Conservation (phyloP, 2,888 invertebrate genomes). For the Altica lythri region DNA sequence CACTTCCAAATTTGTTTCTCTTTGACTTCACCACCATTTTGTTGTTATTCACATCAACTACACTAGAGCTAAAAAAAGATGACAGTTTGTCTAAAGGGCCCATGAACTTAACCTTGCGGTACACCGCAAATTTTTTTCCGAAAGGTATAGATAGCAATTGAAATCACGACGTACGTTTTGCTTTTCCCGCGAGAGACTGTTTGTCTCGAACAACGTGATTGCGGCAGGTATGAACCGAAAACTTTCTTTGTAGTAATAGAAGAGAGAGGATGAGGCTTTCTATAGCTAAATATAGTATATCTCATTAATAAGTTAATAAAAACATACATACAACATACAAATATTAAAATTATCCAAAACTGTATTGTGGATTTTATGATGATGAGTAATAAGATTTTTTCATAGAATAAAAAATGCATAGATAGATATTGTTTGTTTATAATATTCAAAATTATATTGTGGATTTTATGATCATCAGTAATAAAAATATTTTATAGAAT, state of each 20-base stretch:
- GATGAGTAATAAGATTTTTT: too few species aligned
- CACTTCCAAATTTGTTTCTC: conserved; percentile 61
- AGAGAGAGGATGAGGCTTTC: conserved; percentile 7
- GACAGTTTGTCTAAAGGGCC: conserved; percentile 67
- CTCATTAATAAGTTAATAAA: too few species aligned
- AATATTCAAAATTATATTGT: too few species aligned
- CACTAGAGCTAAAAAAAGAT: conserved; percentile 63
- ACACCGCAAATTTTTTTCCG: conserved; percentile 1
- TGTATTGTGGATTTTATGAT: too few species aligned
- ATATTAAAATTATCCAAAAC: too few species aligned
- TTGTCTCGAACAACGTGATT: conserved; percentile 6
- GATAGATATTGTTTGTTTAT: too few species aligned
- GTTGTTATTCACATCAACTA: conserved; percentile 60
- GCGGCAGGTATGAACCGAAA: neutral
- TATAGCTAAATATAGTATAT: neutral
- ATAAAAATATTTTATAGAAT: too few species aligned
- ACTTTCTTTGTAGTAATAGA: conserved; percentile 13
- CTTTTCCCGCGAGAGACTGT: conserved; percentile 16
- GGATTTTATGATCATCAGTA: too few species aligned
- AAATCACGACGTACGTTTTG: conserved; percentile 8
- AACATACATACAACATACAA: too few species aligned
- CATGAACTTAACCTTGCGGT: conserved; percentile 53
- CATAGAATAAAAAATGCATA: too few species aligned
- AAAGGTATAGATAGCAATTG: too few species aligned
- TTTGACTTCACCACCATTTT: conserved; percentile 53